Conservation (phyloP, 2,113 vertebrate species). For the Corythaixoides concolor region DNA sequence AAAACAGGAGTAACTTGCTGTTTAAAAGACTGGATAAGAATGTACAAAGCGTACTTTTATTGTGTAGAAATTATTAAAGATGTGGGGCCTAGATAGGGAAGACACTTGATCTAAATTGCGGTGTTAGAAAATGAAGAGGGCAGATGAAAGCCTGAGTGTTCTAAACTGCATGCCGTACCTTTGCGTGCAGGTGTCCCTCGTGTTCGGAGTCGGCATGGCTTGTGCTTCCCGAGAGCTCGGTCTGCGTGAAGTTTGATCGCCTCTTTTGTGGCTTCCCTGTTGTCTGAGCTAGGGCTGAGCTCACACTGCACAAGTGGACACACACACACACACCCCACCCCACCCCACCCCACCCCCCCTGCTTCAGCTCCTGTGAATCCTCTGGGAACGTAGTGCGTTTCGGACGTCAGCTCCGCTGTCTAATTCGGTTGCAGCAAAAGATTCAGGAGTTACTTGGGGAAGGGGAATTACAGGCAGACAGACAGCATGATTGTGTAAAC, state of each 20-base stretch:
- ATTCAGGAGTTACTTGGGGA: not conserved
- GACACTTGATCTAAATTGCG: not conserved
- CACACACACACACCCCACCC: too few relatives aligned
- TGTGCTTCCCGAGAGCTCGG: fast-evolving
- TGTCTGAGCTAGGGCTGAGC: not conserved
- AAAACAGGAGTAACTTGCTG: not conserved
- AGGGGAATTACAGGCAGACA: not conserved
- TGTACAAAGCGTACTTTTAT: not conserved
- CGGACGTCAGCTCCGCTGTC: not conserved
- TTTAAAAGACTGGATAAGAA: not conserved
- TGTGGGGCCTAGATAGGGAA: too few relatives aligned
- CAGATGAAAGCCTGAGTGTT: not conserved
- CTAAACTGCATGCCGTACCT: not conserved
- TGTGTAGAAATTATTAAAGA: not conserved
- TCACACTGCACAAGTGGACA: fast-evolving
- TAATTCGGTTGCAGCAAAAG: not conserved
- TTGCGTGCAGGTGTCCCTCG: not conserved
- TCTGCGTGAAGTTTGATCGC: not conserved
- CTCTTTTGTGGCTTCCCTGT: not conserved
- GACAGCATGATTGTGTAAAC: not conserved
- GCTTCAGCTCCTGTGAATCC: not conserved
- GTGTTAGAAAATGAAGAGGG: not conserved
- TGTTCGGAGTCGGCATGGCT: not conserved
- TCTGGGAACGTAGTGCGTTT: fast-evolving
- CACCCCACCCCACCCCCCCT: too few relatives aligned